Conservation (phyloP, 2,113 vertebrate species). For the Oreotrochilus melanogaster region DNA sequence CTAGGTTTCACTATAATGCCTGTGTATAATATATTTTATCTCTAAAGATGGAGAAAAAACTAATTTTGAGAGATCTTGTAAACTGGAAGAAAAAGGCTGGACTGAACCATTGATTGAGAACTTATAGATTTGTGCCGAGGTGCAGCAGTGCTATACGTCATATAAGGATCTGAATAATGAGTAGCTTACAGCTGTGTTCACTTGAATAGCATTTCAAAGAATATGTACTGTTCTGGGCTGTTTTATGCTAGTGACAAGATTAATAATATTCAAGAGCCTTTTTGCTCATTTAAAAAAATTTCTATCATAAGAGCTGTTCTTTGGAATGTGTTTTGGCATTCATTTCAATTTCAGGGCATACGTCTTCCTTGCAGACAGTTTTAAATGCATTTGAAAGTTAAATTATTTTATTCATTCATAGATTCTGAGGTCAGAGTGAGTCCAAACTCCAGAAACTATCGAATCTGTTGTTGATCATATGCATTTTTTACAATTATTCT, state of each 20-base stretch:
- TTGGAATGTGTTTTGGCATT: neutral
- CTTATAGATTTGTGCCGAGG: neutral
- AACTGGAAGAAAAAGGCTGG: neutral
- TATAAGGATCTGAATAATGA: neutral
- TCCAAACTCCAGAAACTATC: neutral
- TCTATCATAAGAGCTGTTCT: neutral
- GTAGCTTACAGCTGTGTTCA: neutral
- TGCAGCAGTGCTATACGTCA: fast-evolving
- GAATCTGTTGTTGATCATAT: neutral
- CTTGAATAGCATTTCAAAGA: neutral
- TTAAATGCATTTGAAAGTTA: conserved; percentile 31
- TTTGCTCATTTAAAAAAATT: conserved; percentile 1
- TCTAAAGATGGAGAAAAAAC: neutral
- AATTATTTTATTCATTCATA: neutral
- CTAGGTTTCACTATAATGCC: neutral
- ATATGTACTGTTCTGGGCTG: neutral
- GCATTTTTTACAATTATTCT: neutral
- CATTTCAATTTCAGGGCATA: neutral
- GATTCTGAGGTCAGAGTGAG: conserved; percentile 26
- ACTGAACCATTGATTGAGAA: neutral
- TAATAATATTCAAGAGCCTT: neutral
- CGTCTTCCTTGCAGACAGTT: neutral
- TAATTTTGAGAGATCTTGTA: neutral
- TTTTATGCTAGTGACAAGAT: conserved; percentile 12
- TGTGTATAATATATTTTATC: neutral